A percentile compares a stretch with the other conserved stretches of the same genome.
These are phyloP conservation scores for Drosophila funebris DNA, from an alignment of 1,140 invertebrate genomes.

Conservation along the genomic window DNA sequence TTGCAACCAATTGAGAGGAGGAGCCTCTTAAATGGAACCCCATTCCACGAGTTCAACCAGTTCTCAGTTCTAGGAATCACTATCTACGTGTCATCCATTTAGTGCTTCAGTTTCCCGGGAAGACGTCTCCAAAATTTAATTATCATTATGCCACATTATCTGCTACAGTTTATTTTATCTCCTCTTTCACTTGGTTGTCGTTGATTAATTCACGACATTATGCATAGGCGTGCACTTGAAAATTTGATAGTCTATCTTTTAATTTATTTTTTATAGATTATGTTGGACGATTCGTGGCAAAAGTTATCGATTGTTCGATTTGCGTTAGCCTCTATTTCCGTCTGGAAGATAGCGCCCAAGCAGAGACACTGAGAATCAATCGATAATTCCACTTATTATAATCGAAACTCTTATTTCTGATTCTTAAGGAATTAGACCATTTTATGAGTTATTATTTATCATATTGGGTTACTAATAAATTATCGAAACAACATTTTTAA, in stretches of 20 bases:
- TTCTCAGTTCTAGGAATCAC: slow-evolving; percentile 51
- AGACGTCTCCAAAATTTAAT: slow-evolving; percentile 67
- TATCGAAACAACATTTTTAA: no score
- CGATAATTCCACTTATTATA: no score
- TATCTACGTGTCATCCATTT: slow-evolving; percentile 64
- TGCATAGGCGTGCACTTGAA: slow-evolving; percentile 24
- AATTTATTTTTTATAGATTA: neutral
- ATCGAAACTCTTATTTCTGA: no score
- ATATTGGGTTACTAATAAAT: no score
- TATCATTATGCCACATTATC: slow-evolving; percentile 66
- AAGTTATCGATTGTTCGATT: no score
- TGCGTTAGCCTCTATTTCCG: no score
- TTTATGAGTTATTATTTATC: no score
- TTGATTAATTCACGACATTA: slow-evolving; percentile 61
- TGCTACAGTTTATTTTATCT: slow-evolving; percentile 6
- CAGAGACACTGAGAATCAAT: no score
- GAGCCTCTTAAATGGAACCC: slow-evolving; percentile 33
- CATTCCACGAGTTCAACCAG: slow-evolving; percentile 25
- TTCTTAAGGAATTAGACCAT: no score
- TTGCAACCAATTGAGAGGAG: neutral
- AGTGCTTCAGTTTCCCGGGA: slow-evolving; percentile 58
- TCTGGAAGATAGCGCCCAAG: no score
- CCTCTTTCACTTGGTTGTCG: neutral
- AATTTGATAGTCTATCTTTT: slow-evolving; percentile 10
- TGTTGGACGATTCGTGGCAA: no score